Percentiles rank a stretch among this genome's conserved stretches.
Evolutionary conservation across 1,140 invertebrate species (phyloP).

Genomic region (Aporrectodea caliginosa): DNA sequence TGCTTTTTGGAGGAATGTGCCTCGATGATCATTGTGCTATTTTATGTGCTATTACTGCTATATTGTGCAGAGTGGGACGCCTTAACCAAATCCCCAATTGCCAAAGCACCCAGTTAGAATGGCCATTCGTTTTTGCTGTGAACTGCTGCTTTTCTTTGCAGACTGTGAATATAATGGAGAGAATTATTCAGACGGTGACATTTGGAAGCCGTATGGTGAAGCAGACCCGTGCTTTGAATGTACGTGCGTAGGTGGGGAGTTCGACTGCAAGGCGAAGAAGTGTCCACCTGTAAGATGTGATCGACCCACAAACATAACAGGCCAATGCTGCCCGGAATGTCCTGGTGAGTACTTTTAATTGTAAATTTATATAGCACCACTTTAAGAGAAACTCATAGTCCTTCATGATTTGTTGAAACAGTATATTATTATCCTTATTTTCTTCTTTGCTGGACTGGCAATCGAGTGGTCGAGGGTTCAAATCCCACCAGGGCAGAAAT

Average conservation of each 20-base stretch:
- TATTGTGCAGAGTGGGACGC: too few relatives aligned
- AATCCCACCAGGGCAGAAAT: neutral
- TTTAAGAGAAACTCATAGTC: too few relatives aligned
- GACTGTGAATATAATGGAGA: slow-evolving; percentile 15
- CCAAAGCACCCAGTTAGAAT: too few relatives aligned
- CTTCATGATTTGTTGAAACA: too few relatives aligned
- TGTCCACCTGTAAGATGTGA: neutral
- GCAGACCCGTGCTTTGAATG: slow-evolving; percentile 25
- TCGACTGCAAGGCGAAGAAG: slow-evolving; percentile 1
- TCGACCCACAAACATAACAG: neutral
- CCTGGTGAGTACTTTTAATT: neutral
- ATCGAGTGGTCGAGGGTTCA: neutral
- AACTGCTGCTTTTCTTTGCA: too few relatives aligned
- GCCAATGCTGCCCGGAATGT: neutral
- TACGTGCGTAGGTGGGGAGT: slow-evolving; percentile 15
- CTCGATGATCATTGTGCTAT: too few relatives aligned
- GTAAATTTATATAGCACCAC: too few relatives aligned
- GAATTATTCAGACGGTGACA: slow-evolving; percentile 6
- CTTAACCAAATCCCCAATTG: too few relatives aligned
- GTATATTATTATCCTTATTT: neutral
- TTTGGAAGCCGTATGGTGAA: slow-evolving; percentile 25
- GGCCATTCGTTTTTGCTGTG: too few relatives aligned
- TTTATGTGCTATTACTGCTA: too few relatives aligned
- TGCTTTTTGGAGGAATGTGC: too few relatives aligned
- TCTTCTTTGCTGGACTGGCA: neutral